Evolutionary conservation across 2,888 invertebrate species (phyloP), one percentile per base, ranked within the genome.

Genomic region (Pasiphila rectangulata): DNA sequence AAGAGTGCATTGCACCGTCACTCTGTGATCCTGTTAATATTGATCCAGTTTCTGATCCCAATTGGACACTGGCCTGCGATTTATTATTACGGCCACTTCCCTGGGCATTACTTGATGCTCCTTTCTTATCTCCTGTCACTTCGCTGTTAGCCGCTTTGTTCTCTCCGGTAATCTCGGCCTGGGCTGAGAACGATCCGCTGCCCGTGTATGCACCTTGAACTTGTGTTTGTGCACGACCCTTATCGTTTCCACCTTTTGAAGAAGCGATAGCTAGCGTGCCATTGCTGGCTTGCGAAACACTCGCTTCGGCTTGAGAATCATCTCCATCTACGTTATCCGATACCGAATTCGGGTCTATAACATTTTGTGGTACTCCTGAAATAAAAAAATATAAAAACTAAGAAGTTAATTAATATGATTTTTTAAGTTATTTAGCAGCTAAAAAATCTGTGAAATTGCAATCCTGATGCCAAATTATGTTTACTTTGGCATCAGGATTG

Each of bases 141-240:
- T 93, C 91, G 59, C 89, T 89, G 67, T 92, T 92, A 1, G 94
- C 94, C 34, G 93, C 93, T 70, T 94, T 92, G 59, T 92, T 92
- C 17, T 90, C 92, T 49, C 95, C 95, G 24, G 92, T 93, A 7
- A 94, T 94, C 78, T 94, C 94, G 3, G 95, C 95, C 70, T 93
- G 94, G 4, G 96, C 96, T 54, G 94, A 94, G 70, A 96, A 96
- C 0, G 94, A 92, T 7, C 95, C 95, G 13, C 92, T 90, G 1
- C 94, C 94, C 0, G 92, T 91, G 66, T 96, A 95, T 0, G 93
- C 93, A 16, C 96, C 96, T 39, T 93, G 93, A 0, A 96, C 95
- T 81, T 95, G 94, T 0, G 96, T 94, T 76, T 95, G 94, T 0
- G 96, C 93, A 1, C 92, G 92, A 5, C 94, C 95, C 51, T 93